Conservation (phyloP, 2,797 vertebrate species). For the Coccyzus lansbergi region DNA sequence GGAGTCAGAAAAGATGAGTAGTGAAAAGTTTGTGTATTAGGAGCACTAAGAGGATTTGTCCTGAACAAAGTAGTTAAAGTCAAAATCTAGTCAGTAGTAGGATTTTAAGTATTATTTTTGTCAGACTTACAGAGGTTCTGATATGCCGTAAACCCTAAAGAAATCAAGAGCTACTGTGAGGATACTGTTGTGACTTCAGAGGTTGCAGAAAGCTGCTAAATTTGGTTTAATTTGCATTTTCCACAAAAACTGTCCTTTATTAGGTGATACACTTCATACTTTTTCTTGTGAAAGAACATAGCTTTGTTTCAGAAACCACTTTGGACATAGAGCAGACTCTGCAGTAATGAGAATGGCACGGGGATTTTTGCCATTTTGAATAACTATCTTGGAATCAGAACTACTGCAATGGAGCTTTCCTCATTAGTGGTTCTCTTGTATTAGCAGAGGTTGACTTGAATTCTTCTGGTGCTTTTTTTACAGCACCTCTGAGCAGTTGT, state of each 20-base stretch:
- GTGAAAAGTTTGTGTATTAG: background rate
- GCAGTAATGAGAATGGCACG: background rate
- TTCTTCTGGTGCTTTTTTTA: background rate
- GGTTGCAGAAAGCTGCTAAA: background rate
- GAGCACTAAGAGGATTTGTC: background rate
- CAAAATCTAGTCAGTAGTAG: background rate
- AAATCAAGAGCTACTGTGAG: background rate
- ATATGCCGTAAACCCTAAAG: background rate
- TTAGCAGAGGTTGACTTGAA: background rate
- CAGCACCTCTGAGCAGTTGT: background rate
- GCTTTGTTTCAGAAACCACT: background rate
- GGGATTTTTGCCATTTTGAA: background rate
- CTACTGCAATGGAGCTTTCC: background rate
- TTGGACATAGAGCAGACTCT: background rate
- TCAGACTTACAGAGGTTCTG: background rate
- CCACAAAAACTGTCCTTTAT: background rate
- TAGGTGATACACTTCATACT: background rate
- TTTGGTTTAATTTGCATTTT: background rate
- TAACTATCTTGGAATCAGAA: background rate
- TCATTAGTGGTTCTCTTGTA: background rate
- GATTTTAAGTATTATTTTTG: background rate
- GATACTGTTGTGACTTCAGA: background rate
- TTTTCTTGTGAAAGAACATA: background rate
- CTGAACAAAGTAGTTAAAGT: background rate
- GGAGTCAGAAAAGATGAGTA: background rate